Conservation (phyloP, 2,888 invertebrate genomes). For the Micoletzkya japonica region DNA sequence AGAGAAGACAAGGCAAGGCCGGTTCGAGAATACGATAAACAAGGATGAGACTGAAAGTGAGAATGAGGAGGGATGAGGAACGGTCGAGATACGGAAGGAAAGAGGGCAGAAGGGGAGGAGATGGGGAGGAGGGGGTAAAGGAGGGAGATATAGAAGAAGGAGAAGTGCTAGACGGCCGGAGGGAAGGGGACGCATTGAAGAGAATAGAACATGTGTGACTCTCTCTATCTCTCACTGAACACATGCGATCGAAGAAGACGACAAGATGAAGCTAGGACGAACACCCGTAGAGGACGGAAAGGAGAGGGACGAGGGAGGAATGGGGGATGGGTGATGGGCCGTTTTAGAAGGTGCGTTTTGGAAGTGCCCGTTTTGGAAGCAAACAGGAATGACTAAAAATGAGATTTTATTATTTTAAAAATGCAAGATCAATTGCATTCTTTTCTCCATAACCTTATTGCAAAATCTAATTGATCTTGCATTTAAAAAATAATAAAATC, state of each 20-base stretch:
- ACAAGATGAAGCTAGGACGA: background rate
- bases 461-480: too few relatives aligned
- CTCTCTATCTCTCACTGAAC: background rate
- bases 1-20: constrained; percentile 5
- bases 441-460: too few relatives aligned
- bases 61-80: background rate
- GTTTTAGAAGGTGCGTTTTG: too few relatives aligned
- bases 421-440: too few relatives aligned
- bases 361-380: too few relatives aligned
- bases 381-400: too few relatives aligned
- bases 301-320: background rate
- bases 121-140: too few relatives aligned
- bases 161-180: too few relatives aligned
- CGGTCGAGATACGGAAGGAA: background rate
- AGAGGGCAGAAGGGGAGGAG: background rate
- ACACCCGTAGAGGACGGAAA: background rate
- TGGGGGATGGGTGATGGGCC: too few relatives aligned
- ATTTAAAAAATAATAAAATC: too few relatives aligned
- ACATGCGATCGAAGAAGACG: background rate
- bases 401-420: too few relatives aligned
- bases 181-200: background rate
- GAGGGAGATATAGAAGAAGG: too few relatives aligned
- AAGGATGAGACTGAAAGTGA: background rate
- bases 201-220: constrained; percentile 17
- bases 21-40: background rate